These are phyloP conservation scores for Drosophila multiciliata DNA, from an alignment of 2,888 invertebrate species.

Conservation along the genomic window DNA sequence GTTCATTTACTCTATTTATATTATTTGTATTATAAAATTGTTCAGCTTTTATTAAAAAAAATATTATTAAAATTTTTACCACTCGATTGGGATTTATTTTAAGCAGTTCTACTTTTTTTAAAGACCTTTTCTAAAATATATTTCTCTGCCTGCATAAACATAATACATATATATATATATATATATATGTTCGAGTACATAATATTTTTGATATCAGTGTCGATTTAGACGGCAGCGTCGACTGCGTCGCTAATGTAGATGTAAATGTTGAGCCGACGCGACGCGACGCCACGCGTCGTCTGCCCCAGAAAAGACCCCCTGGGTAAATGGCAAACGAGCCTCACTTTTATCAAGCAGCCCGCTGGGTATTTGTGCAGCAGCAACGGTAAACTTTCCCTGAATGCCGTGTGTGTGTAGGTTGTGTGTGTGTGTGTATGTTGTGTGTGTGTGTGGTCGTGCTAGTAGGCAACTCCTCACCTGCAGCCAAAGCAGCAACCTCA, in stretches of 20 bases:
- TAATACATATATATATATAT: slow-evolving; percentile 3
- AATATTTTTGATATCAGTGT: slow-evolving; percentile 46
- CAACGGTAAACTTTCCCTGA: slow-evolving; percentile 74
- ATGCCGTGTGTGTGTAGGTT: slow-evolving; percentile 38
- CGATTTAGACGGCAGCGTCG: slow-evolving; percentile 40
- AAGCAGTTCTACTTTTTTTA: neutral
- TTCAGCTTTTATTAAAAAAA: neutral
- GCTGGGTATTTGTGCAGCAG: slow-evolving; percentile 77
- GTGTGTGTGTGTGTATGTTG: slow-evolving; percentile 5
- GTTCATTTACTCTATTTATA: neutral
- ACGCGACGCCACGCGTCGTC: slow-evolving; percentile 13
- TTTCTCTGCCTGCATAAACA: neutral
- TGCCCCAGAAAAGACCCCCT: slow-evolving; percentile 13
- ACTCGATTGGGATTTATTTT: neutral
- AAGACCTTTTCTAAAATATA: neutral
- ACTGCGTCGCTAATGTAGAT: slow-evolving; percentile 73
- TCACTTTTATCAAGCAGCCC: slow-evolving; percentile 79
- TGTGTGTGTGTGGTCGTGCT: slow-evolving; percentile 25
- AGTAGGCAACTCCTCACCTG: slow-evolving; percentile 44
- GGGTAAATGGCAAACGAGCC: slow-evolving; percentile 58
- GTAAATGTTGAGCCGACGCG: slow-evolving; percentile 56
- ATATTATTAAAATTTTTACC: neutral
- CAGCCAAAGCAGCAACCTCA: slow-evolving; percentile 34
- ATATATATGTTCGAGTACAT: slow-evolving; percentile 31
- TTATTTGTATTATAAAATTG: neutral